phyloP scores from a whole-genome alignment of 2,113 vertebrate genomes.

The Cygnus atratus region DNA sequence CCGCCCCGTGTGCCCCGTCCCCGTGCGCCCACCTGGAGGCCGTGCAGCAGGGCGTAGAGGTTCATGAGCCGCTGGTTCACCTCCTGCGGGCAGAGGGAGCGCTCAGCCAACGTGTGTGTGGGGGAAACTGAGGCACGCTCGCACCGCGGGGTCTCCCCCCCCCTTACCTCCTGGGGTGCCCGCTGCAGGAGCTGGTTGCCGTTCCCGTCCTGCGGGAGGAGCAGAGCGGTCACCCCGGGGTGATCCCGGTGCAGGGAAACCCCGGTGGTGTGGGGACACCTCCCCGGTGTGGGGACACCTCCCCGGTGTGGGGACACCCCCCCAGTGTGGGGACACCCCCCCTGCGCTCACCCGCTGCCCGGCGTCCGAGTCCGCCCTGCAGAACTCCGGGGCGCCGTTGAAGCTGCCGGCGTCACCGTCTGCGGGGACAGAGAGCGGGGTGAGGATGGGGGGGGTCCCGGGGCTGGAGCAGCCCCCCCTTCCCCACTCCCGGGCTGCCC shows the following conservation, averaged over 20 bases:
- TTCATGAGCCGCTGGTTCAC: constrained; percentile 82
- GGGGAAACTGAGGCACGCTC: not conserved
- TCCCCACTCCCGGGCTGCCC: too few relatives aligned
- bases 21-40: constrained; percentile 82
- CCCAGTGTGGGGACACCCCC: too few relatives aligned
- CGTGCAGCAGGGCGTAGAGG: constrained; percentile 85
- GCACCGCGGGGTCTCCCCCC: fast-evolving
- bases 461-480: not conserved
- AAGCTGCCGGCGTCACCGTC: constrained; percentile 80
- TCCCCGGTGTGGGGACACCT: too few relatives aligned
- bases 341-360: constrained; percentile 74
- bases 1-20: not conserved
- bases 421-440: not conserved
- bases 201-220: constrained; percentile 82
- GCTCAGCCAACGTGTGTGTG: not conserved
- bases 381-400: constrained; percentile 82
- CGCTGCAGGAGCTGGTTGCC: constrained; percentile 87
- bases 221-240: fast-evolving
- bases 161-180: constrained; percentile 81
- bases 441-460: not conserved
- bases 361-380: constrained; percentile 47
- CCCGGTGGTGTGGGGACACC: too few relatives aligned
- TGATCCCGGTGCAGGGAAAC: too few relatives aligned
- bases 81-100: constrained; percentile 69
- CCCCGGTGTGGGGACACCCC: too few relatives aligned